Base-by-base conservation (phyloP, 1,140 invertebrate species). In the Patella vulgata region DNA sequence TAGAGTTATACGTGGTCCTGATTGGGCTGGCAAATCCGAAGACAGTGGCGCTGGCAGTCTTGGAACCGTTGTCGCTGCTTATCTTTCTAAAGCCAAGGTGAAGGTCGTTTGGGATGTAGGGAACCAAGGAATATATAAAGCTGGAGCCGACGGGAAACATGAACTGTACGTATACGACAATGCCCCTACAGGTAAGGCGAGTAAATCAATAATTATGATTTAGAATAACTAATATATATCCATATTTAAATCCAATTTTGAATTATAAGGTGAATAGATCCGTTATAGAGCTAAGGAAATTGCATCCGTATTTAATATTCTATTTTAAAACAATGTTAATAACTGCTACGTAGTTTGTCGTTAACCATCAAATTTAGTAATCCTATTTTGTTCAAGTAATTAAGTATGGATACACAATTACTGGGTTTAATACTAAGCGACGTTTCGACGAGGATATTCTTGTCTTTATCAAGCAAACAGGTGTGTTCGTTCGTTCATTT, bases 21-120 rank as follows among this genome's bases (percentile, higher is more conserved):
- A 75, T 42, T 77, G 75, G 75, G 63, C 50, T 36, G 52, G 63
- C 47, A 70, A 69, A 3, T 55, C 73, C 39, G 63, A 70, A 46
- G 75, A 77, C 55, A 66, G 67, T 12, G 75, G 73, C 31, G 71
- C 75, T 59, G 75, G 75, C 60, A 70, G 75, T 58, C 66, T 75
- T n/a, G 75, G 75, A 0, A 75, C 75, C 0, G 69, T 77, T 19
- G 50, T 66, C 36, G 54, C 59, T 40, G 72, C 70, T 58, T 60
- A 67, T 21, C 39, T 33, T 31, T 59, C 68, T 51, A 61, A 63
- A 0, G 46, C n/a, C 2, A 47, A 33, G n/a, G 59, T 62, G n/a
- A 40, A 33, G 21, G 71, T 75, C 11, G 53, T 72, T 9, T 77
- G 75, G 73, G 73, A 74, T 30, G 63, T 64, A 40, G 71, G 68